phyloP scores from a whole-genome alignment of 2,888 invertebrate genomes.

The Drosophila histrio region DNA sequence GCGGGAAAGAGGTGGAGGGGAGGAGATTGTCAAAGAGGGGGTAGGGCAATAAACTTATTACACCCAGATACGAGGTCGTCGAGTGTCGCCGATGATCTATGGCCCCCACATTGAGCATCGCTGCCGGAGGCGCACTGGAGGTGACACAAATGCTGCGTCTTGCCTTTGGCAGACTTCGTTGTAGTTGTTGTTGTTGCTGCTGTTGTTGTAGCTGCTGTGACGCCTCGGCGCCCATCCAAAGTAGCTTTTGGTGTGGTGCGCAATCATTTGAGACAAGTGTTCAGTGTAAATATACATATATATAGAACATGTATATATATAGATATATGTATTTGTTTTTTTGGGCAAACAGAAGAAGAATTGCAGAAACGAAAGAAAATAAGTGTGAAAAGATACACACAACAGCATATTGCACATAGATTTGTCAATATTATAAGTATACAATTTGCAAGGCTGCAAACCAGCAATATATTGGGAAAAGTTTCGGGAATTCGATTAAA shows the following conservation, averaged over 20 bases:
- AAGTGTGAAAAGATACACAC: conserved; percentile 30
- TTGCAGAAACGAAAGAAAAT: conserved; percentile 11
- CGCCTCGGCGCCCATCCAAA: conserved; percentile 82
- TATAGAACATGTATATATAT: conserved; percentile 28
- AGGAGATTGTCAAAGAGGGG: conserved; percentile 14
- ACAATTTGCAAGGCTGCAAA: conserved; percentile 6
- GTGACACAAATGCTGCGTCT: conserved; percentile 82
- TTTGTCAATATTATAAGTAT: conserved; percentile 23
- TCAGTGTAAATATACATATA: conserved; percentile 23
- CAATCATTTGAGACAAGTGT: conserved; percentile 43
- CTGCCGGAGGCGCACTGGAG: conserved; percentile 77
- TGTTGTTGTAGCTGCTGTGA: conserved; percentile 58
- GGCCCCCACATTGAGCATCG: conserved; percentile 66
- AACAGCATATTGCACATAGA: conserved; percentile 21
- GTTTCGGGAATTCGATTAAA: too few species aligned
- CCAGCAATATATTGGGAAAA: not conserved
- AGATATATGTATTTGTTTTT: conserved; percentile 1
- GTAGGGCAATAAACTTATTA: conserved; percentile 73
- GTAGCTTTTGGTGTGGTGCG: conserved; percentile 70
- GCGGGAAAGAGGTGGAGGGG: not conserved
- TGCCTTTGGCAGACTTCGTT: conserved; percentile 57
- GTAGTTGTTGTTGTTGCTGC: conserved; percentile 50
- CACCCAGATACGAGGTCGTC: conserved; percentile 84
- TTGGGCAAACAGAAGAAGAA: conserved; percentile 17
- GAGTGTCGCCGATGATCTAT: conserved; percentile 82